Base-by-base conservation (phyloP, 2,113 vertebrate genomes). In the Gopherus flavomarginatus region DNA sequence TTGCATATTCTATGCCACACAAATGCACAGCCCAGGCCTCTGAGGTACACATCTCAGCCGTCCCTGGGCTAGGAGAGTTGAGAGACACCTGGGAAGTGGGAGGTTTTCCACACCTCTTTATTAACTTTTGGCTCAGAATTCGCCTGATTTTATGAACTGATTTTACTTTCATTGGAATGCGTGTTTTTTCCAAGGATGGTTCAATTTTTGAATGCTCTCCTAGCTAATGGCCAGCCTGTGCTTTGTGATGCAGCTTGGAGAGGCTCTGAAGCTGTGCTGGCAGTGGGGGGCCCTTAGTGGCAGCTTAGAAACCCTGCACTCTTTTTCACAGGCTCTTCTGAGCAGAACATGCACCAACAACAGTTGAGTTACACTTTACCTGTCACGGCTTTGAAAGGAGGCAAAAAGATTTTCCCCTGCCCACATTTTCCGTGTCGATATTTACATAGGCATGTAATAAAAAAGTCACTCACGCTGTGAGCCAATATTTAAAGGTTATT, bases 161-260 rank as follows among this genome's bases (percentile, higher is more conserved):
- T 97, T 97, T 97, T 38, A 21, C 65, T 38, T 21, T 72, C 89
- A 89, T 96, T 95, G 91, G 94, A 96, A 96, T 83, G n/a, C 65
- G 16, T 88, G 53, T 95, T 90, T 81, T 44, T 49, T 1, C 95
- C 86, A 88, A 90, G 86, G 89, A 93, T 96, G 92, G 96, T 85
- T 96, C 96, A 93, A 29, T 90, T 91, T 90, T 82, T 90, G 85
- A 87, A 92, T 97, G 93, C 96, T 97, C 97, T 96, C 83, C 87
- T 97, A 90, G 94, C 97, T 97, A 91, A 96, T 95, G 94, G 96
- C 93, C 97, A 97, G 97, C 96, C 95, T 97, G 93, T 96, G 62
- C 95, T 96, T 95, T 93, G 90, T 79, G 91, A 75, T 0, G 5
- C 91, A 21, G 78, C 27, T 75, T 79, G 93, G 78, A 95, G 86